A percentile compares a stretch with the other conserved stretches of the same genome.
Conservation (phyloP, 1,140 invertebrate genomes). For the Scaptomyza montana region DNA sequence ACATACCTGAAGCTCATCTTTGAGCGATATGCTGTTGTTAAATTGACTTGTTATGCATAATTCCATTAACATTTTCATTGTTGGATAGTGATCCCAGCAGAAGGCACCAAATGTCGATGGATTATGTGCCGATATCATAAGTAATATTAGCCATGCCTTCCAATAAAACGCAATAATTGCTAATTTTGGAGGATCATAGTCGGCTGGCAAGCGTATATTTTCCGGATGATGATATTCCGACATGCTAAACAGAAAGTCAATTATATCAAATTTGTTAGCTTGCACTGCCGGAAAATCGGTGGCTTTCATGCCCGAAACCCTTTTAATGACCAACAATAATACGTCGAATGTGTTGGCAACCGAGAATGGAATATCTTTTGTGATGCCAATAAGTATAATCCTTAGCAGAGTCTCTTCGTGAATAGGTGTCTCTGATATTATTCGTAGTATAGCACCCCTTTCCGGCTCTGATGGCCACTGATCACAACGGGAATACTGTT, state of each 20-base stretch:
- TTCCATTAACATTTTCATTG: conserved; percentile 95
- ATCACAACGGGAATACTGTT: conserved; percentile 95
- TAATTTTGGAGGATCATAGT: conserved; percentile 93
- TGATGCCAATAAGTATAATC: conserved; percentile 92
- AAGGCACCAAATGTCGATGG: conserved; percentile 92
- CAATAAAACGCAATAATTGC: conserved; percentile 96
- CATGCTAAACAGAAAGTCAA: conserved; percentile 95
- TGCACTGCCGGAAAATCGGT: conserved; percentile 88
- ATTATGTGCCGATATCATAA: conserved; percentile 96
- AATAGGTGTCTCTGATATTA: conserved; percentile 94
- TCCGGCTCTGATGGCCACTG: conserved; percentile 97
- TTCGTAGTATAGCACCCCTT: conserved; percentile 89
- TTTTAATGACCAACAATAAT: conserved; percentile 91
- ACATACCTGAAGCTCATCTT: conserved; percentile 78
- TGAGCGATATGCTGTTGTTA: conserved; percentile 52
- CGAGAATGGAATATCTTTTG: conserved; percentile 92
- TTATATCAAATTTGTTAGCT: conserved; percentile 92
- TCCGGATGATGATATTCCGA: conserved; percentile 96
- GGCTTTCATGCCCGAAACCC: conserved; percentile 90
- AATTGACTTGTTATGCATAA: conserved; percentile 96
- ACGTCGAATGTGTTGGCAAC: conserved; percentile 93
- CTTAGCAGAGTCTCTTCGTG: conserved; percentile 92
- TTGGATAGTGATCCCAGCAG: conserved; percentile 96
- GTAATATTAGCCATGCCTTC: conserved; percentile 96
- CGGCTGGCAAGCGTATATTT: conserved; percentile 93